phyloP scores from a whole-genome alignment of 2,888 invertebrate genomes.

The Matsumyia berberina region DNA sequence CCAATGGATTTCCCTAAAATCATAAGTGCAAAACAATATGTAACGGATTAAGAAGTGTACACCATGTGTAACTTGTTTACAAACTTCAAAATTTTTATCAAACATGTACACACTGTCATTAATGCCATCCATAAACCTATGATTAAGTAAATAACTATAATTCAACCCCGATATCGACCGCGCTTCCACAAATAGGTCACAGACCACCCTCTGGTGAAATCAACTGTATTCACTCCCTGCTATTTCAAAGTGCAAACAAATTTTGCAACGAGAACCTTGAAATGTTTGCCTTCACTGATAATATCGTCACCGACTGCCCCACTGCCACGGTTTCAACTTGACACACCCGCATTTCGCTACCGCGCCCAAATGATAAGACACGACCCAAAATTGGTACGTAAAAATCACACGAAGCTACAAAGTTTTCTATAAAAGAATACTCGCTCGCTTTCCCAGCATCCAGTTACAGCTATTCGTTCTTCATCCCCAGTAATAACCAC shows the following conservation, averaged over 20 bases:
- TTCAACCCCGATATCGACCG: background rate
- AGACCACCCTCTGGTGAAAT: background rate
- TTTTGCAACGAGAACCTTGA: constrained; percentile 27
- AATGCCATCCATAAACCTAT: background rate
- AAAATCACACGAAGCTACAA: constrained; percentile 16
- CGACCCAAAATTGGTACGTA: background rate
- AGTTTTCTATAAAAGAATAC: constrained; percentile 64
- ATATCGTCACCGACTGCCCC: constrained; percentile 33
- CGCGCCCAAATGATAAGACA: constrained; percentile 40
- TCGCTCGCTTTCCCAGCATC: constrained; percentile 42
- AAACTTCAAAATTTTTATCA: too few species aligned
- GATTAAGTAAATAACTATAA: background rate
- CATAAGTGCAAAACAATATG: too few species aligned
- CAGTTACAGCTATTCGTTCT: constrained; percentile 36
- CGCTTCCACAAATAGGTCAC: constrained; percentile 2
- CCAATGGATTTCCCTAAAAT: too few species aligned
- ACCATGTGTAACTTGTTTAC: too few species aligned
- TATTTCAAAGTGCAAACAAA: constrained; percentile 26
- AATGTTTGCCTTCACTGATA: constrained; percentile 34
- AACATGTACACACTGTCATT: background rate
- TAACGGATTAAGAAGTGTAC: too few species aligned
- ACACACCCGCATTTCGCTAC: constrained; percentile 52
- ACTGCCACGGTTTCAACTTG: constrained; percentile 28
- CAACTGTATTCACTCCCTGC: background rate
- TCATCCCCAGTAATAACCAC: background rate